These are phyloP conservation scores for Poeciliopsis infans DNA, from an alignment of 2,797 vertebrate genomes.

Conservation along the genomic window DNA sequence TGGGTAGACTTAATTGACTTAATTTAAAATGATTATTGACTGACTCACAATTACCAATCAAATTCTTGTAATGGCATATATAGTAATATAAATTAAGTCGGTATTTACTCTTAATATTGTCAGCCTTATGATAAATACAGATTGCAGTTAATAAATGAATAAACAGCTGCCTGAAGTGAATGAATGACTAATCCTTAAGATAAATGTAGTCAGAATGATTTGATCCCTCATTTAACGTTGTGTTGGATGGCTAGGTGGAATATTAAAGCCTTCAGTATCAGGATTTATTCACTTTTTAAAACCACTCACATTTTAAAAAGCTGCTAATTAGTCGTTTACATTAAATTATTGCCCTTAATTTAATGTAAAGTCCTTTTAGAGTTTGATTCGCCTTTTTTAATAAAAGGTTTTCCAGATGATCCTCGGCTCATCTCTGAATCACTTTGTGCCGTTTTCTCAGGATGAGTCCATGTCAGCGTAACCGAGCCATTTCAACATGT, in stretches of 20 bases:
- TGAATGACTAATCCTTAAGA: constrained; percentile 21
- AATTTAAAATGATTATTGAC: no score
- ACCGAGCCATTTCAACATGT: neutral
- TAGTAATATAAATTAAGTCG: neutral
- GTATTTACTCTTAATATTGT: neutral
- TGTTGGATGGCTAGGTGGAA: neutral
- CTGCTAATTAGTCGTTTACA: no score
- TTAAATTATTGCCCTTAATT: neutral
- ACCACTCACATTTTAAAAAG: neutral
- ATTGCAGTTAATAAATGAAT: constrained; percentile 25
- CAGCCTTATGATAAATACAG: constrained; percentile 12
- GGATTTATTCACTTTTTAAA: neutral
- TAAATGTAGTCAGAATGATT: constrained; percentile 15
- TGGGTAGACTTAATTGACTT: no score
- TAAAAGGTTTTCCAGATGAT: neutral
- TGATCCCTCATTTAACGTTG: neutral
- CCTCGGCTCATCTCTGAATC: neutral
- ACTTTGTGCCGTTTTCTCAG: neutral
- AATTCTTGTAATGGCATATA: neutral
- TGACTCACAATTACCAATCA: neutral
- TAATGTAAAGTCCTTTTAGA: neutral
- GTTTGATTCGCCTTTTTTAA: neutral
- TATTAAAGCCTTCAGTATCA: neutral
- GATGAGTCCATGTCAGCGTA: neutral
- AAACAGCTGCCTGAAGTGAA: constrained; percentile 19